Conservation (phyloP, 2,888 invertebrate genomes). For the Lordiphosa fenestrarum region DNA sequence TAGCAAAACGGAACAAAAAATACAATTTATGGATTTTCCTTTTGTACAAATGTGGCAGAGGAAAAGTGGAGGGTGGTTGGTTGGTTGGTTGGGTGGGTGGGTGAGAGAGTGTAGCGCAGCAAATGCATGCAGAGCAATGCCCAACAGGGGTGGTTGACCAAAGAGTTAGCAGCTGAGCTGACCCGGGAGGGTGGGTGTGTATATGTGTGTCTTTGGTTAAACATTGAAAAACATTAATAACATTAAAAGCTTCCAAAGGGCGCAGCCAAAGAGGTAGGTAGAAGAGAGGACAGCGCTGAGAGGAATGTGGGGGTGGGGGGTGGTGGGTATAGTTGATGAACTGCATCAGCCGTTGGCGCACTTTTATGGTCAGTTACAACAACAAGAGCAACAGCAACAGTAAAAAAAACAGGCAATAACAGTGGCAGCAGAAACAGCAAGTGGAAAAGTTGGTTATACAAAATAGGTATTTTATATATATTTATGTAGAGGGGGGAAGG, state of each 20-base stretch:
- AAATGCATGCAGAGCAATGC: conserved; percentile 42
- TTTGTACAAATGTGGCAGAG: conserved; percentile 49
- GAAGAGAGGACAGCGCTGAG: conserved; percentile 13
- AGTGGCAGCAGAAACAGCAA: conserved; percentile 25
- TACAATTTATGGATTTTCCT: conserved; percentile 39
- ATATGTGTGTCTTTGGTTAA: conserved; percentile 43
- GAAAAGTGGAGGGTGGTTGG: conserved; percentile 21
- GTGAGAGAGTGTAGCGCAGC: conserved; percentile 40
- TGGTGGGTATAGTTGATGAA: conserved; percentile 2
- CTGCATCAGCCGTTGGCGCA: conserved; percentile 9
- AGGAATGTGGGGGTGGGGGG: not conserved
- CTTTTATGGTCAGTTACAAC: conserved; percentile 19
- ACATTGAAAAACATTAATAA: conserved; percentile 59
- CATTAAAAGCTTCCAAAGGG: conserved; percentile 31
- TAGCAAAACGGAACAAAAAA: conserved; percentile 64
- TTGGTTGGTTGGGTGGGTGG: conserved; percentile 26
- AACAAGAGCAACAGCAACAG: conserved; percentile 10
- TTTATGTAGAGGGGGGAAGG: conserved; percentile 16
- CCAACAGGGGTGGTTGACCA: conserved; percentile 9
- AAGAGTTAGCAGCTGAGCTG: conserved; percentile 25
- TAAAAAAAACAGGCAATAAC: conserved; percentile 18
- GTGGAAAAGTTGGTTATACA: conserved; percentile 28
- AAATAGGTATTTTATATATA: conserved; percentile 12
- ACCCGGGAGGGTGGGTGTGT: conserved; percentile 2
- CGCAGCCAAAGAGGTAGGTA: conserved; percentile 5